These are phyloP conservation scores for Allophyes oxyacanthae DNA, from an alignment of 2,888 invertebrate species.

Conservation along the genomic window DNA sequence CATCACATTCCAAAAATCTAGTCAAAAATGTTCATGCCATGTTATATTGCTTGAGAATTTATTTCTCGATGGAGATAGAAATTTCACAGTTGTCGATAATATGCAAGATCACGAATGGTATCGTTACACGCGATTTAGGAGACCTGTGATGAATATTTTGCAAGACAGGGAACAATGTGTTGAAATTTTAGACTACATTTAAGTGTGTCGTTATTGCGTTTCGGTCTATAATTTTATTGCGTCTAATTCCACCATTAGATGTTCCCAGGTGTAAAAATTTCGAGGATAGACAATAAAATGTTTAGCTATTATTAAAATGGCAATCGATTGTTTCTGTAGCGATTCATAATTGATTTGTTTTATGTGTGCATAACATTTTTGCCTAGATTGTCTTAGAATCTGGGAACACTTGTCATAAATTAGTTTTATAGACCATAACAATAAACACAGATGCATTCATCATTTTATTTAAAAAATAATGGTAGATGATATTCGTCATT, in stretches of 20 bases:
- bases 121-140: slow-evolving; percentile 48
- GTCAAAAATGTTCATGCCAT: slow-evolving; percentile 29
- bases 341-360: slow-evolving; percentile 51
- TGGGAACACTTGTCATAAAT: slow-evolving; percentile 43
- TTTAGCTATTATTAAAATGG: slow-evolving; percentile 33
- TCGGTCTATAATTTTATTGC: slow-evolving; percentile 70
- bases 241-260: slow-evolving; percentile 56
- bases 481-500: slow-evolving; percentile 30
- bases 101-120: slow-evolving; percentile 34
- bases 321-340: slow-evolving; percentile 56
- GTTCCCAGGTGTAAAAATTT: slow-evolving; percentile 57
- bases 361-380: slow-evolving; percentile 31
- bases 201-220: slow-evolving; percentile 65
- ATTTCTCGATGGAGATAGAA: slow-evolving; percentile 24
- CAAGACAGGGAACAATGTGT: slow-evolving; percentile 23
- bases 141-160: slow-evolving; percentile 41
- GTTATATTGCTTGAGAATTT: slow-evolving; percentile 30
- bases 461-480: slow-evolving; percentile 17
- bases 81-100: slow-evolving; percentile 48
- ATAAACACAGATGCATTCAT: slow-evolving; percentile 47
- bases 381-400: slow-evolving; percentile 24
- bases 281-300: slow-evolving; percentile 50
- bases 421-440: slow-evolving; percentile 36
- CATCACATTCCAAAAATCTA: slow-evolving; percentile 13
- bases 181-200: slow-evolving; percentile 45